phyloP scores from a whole-genome alignment of 2,797 vertebrate genomes.

The Anas acuta region DNA sequence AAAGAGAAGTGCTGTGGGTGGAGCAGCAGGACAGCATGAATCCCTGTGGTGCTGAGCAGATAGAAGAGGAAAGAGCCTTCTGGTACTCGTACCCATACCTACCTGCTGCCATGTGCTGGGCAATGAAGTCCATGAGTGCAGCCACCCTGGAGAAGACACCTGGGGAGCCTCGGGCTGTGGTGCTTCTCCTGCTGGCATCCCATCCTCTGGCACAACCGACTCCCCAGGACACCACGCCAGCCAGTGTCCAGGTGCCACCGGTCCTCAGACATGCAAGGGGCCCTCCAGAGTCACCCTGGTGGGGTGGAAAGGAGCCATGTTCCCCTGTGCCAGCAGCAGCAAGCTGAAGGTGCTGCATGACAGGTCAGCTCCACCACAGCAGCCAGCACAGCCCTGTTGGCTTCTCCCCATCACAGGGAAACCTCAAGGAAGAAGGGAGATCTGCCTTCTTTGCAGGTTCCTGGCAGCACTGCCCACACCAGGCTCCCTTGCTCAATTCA shows the following conservation, averaged over 20 bases:
- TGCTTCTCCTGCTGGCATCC: not conserved
- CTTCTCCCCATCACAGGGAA: not conserved
- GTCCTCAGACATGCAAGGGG: not conserved
- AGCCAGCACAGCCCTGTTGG: not conserved
- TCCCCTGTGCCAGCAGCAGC: not conserved
- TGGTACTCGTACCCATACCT: not conserved
- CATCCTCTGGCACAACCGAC: not conserved
- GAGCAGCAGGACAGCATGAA: not conserved
- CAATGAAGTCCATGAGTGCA: not conserved
- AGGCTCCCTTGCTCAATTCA: not conserved
- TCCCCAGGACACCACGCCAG: not conserved
- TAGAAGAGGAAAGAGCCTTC: not conserved
- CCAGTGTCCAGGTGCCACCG: not conserved
- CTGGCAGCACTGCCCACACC: not conserved
- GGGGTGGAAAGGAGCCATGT: not conserved
- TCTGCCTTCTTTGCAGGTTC: not conserved
- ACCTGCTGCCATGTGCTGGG: not conserved
- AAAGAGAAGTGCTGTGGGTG: not conserved
- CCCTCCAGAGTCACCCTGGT: not conserved
- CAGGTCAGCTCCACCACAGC: not conserved
- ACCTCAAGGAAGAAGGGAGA: too few relatives aligned
- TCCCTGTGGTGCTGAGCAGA: not conserved
- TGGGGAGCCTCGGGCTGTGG: not conserved
- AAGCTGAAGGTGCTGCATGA: fast-evolving
- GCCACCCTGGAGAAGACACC: not conserved